Percentiles rank a stretch among this genome's conserved stretches.
Evolutionary conservation across 2,888 invertebrate species (phyloP).

Genomic region (Nomada goodeniana): DNA sequence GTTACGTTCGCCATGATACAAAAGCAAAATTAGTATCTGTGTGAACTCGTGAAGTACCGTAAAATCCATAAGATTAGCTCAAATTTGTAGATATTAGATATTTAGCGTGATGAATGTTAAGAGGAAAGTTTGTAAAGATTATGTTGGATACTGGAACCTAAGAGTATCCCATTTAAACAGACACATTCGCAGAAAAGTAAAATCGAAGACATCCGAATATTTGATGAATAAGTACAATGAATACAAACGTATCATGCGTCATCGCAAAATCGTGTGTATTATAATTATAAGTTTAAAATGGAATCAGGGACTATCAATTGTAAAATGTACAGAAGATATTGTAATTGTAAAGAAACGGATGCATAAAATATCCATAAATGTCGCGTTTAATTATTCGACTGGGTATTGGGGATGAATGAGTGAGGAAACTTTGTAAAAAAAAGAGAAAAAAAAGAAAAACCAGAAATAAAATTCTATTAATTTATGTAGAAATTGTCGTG

Average conservation of each 20-base stretch:
- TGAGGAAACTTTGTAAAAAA: conserved; percentile 57
- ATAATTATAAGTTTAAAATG: conserved; percentile 60
- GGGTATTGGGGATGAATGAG: conserved; percentile 12
- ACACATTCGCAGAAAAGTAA: conserved; percentile 29
- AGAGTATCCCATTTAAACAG: conserved; percentile 8
- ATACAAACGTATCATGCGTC: conserved; percentile 59
- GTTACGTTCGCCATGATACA: conserved; percentile 85
- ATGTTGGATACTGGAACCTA: conserved; percentile 17
- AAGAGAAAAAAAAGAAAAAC: conserved; percentile 1
- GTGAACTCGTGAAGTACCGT: conserved; percentile 79
- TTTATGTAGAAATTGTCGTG: conserved; percentile 34
- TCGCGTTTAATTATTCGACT: conserved; percentile 26
- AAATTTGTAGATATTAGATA: conserved; percentile 66
- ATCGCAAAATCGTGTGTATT: conserved; percentile 51
- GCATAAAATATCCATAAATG: conserved; percentile 31
- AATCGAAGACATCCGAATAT: conserved; percentile 50
- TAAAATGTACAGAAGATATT: conserved; percentile 63
- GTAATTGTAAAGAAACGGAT: conserved; percentile 47
- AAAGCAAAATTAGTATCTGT: conserved; percentile 80
- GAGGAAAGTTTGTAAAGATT: conserved; percentile 23
- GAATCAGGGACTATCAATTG: conserved; percentile 67
- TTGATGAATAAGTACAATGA: conserved; percentile 67
- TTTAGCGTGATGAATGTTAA: conserved; percentile 39
- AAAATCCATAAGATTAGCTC: conserved; percentile 48
- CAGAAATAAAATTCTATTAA: conserved; percentile 23